Conservation (phyloP, 2,888 invertebrate genomes). For the Coleophora deauratella region DNA sequence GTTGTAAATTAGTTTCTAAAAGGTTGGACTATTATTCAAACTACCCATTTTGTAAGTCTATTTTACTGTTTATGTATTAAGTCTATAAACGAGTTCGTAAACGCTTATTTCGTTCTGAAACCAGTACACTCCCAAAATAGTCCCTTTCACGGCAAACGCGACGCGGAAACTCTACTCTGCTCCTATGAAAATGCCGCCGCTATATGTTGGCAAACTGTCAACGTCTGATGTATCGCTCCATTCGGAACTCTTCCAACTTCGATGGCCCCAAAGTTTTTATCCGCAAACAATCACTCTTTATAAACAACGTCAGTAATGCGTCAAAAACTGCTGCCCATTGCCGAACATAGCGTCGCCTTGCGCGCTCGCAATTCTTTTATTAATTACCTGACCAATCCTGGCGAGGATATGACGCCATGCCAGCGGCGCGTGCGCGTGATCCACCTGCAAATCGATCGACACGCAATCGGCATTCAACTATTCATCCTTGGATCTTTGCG, state of each 20-base stretch:
- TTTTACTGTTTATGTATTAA: not conserved
- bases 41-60: not conserved
- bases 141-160: not conserved
- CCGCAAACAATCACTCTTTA: slow-evolving; percentile 19
- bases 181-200: slow-evolving; percentile 9
- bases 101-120: not conserved
- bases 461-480: slow-evolving; percentile 38
- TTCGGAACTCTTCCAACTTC: slow-evolving; percentile 1
- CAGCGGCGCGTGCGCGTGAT: slow-evolving; percentile 56
- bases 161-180: slow-evolving; percentile 2
- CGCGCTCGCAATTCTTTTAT: slow-evolving; percentile 65
- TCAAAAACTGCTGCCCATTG: slow-evolving; percentile 39
- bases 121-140: not conserved
- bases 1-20: too few species aligned
- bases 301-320: slow-evolving; percentile 46
- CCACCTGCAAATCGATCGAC: slow-evolving; percentile 57
- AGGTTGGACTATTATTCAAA: too few species aligned
- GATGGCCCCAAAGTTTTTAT: slow-evolving; percentile 15
- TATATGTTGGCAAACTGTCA: slow-evolving; percentile 11
- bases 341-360: slow-evolving; percentile 60
- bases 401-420: slow-evolving; percentile 69
- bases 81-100: not conserved
- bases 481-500: slow-evolving; percentile 58
- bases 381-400: slow-evolving; percentile 66
- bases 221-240: slow-evolving; percentile 17